Conservation (phyloP, 2,797 vertebrate species). For the Eurystomus glaucurus region DNA sequence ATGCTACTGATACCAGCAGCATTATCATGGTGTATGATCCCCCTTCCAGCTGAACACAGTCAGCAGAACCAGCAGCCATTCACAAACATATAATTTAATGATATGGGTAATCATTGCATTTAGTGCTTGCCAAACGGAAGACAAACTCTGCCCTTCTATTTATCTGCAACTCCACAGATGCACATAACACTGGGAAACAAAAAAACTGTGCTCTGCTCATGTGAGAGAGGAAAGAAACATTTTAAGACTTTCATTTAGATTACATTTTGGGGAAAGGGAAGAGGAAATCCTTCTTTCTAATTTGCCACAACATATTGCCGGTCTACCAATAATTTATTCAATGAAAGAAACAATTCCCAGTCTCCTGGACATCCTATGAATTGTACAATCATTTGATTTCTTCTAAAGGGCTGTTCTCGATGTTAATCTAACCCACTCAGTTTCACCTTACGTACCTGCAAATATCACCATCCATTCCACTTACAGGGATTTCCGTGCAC, state of each 20-base stretch:
- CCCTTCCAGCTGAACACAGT: background rate
- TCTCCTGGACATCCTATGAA: fast-evolving
- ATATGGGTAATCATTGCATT: background rate
- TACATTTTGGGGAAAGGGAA: background rate
- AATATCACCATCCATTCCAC: constrained; percentile 77
- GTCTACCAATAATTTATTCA: background rate
- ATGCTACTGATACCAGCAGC: background rate
- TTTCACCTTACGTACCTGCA: constrained; percentile 87
- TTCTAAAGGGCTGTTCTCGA: background rate
- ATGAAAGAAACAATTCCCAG: background rate
- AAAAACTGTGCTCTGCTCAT: background rate
- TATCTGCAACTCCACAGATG: background rate
- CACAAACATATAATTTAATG: background rate
- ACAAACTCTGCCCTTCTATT: background rate
- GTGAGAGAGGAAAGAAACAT: background rate
- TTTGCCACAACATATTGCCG: background rate
- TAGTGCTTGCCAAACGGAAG: background rate
- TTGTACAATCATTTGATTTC: background rate
- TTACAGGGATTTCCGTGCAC: constrained; percentile 86
- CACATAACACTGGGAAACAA: background rate
- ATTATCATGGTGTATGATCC: background rate
- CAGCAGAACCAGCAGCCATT: background rate
- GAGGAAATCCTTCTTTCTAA: background rate
- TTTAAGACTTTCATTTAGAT: background rate
- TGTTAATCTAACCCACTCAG: fast-evolving